Evolutionary conservation across 2,113 vertebrate genomes (phyloP).

Genomic region (Stigmatopora nigra): DNA sequence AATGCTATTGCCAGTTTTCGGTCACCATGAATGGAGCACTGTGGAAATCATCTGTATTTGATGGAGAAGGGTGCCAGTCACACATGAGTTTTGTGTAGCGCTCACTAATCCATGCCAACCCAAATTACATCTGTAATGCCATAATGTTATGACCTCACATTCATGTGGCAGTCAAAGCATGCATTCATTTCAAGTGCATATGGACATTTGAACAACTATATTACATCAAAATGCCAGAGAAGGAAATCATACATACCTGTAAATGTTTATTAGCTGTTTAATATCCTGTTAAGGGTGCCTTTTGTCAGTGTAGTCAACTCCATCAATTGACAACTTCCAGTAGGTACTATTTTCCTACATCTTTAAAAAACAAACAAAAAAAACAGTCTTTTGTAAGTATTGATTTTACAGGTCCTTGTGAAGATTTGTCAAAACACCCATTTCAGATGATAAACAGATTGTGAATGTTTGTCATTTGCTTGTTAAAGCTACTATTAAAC

Average conservation of each 20-base stretch:
- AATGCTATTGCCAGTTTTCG: background rate
- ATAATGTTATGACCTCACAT: conserved; percentile 40
- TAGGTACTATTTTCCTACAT: conserved; percentile 7
- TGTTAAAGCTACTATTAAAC: too few species aligned
- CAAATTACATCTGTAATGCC: conserved; percentile 41
- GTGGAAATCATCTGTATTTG: conserved; percentile 14
- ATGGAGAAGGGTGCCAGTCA: conserved; percentile 14
- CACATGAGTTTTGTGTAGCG: conserved; percentile 21
- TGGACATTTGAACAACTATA: conserved; percentile 45
- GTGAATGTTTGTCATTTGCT: background rate
- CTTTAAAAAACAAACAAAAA: background rate
- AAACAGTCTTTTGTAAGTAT: background rate
- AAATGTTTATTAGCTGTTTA: conserved; percentile 72
- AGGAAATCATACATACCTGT: conserved; percentile 42
- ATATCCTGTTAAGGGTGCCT: conserved; percentile 67
- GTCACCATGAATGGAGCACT: background rate
- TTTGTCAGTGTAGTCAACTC: conserved; percentile 54
- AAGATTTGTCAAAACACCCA: background rate
- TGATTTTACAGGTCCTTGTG: background rate
- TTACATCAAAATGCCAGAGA: conserved; percentile 45
- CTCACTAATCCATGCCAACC: conserved; percentile 22
- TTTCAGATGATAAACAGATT: background rate
- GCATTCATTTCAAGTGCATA: conserved; percentile 18
- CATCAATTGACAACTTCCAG: conserved; percentile 37
- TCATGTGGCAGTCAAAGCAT: conserved; percentile 38